These are phyloP conservation scores for Nomada hirtipes DNA, from an alignment of 2,888 invertebrate genomes.

Conservation along the genomic window DNA sequence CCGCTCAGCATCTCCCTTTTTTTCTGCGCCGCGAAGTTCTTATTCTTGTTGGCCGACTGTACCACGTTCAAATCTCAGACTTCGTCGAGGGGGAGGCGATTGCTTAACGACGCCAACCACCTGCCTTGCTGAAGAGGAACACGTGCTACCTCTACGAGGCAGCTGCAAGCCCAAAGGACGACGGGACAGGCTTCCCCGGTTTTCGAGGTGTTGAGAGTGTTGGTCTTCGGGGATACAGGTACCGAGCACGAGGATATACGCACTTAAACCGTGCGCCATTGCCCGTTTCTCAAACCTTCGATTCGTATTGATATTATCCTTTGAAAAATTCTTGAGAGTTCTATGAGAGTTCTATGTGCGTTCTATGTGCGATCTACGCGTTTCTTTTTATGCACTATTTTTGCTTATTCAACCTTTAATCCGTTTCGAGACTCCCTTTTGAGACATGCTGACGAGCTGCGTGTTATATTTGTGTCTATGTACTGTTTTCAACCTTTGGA, in stretches of 20 bases:
- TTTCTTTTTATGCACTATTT: background rate
- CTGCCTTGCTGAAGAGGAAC: conserved; percentile 79
- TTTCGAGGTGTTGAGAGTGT: conserved; percentile 65
- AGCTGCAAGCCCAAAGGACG: conserved; percentile 68
- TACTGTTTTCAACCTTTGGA: too few relatives aligned
- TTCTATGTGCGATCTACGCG: background rate
- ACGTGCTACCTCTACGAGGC: conserved; percentile 75
- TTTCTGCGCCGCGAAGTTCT: conserved; percentile 19
- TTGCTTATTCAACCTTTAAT: conserved; percentile 41
- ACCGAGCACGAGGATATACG: conserved; percentile 26
- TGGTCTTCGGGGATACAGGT: conserved; percentile 43
- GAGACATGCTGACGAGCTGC: too few relatives aligned
- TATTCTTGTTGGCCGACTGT: conserved; percentile 44
- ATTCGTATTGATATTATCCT: background rate
- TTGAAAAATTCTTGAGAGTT: background rate
- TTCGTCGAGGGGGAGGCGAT: conserved; percentile 78
- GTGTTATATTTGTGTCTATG: too few relatives aligned
- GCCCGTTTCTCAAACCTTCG: conserved; percentile 42
- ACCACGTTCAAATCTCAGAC: conserved; percentile 79
- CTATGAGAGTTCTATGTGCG: background rate
- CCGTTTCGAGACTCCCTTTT: too few relatives aligned
- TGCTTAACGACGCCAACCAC: conserved; percentile 82
- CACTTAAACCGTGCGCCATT: conserved; percentile 24
- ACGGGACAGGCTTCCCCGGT: conserved; percentile 51
- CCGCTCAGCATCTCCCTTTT: conserved; percentile 25